Evolutionary conservation across 1,140 invertebrate genomes (phyloP), one percentile per base, ranked within the genome.

Genomic region (Cydia amplana): DNA sequence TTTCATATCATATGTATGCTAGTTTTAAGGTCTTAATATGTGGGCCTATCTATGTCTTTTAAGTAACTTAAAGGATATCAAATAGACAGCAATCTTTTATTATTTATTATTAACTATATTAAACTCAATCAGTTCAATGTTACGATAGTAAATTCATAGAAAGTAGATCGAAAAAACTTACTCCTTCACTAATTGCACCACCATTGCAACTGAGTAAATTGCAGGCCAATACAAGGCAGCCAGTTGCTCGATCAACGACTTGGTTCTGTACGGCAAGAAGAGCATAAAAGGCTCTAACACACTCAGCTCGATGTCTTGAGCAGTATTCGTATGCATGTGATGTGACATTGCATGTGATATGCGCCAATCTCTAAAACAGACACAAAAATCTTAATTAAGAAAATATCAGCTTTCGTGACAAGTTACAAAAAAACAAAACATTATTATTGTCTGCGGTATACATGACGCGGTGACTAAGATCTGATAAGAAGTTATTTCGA

Each of bases 271-370:
- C 0, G 91, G 91, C 43, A 91, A 36, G 72, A 81, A 91, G 51
- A 82, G 78, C 14, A 93, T 78, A 49, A 95, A 93, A 0, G 97
- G 97, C 82, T 97, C 96, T 43, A 96, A 85, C 63, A 92, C 83
- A 51, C 95, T 95, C 1, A 97, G 92, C 86, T 98, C 97, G 40
- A 95, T 90, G 87, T 98, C 97, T 83, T 95, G 93, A 3, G 95
- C 89, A 0, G 97, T 97, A 82, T 98, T 98, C 0, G 97, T 95
- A 84, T 96, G 96, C 28, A 96, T 87, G 86, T 98, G 97, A 86
- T 98, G 97, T 32, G 96, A 97, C 74, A 98, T 83, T 0, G 94
- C 94, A 82, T 98, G 97, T 0, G 94, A 95, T 60, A 98, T 95
- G 73, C 97, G 94, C 96, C 96, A 98, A 51, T 96, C 95, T 63